A percentile compares a stretch with the other conserved stretches of the same genome.
Evolutionary conservation across 2,888 invertebrate species (phyloP).

Genomic region (Ophion obscuratus): DNA sequence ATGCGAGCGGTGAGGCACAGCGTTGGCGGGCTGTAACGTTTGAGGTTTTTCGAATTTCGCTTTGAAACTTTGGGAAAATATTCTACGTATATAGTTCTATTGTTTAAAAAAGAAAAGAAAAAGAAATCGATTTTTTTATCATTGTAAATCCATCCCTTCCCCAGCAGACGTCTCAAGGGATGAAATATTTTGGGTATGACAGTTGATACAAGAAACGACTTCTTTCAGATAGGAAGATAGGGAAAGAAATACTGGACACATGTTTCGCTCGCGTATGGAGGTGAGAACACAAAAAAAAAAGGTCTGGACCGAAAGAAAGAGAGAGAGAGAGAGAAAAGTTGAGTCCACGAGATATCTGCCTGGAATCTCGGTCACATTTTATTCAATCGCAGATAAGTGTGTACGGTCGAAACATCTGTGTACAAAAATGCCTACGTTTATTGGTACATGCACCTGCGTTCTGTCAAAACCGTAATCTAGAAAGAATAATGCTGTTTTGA

Average conservation of each 20-base stretch:
- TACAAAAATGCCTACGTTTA: neutral
- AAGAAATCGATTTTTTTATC: too few species aligned
- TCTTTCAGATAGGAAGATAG: neutral
- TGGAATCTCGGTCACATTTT: constrained; percentile 47
- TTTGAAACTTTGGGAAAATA: too few species aligned
- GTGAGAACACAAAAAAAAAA: constrained; percentile 6
- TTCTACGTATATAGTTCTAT: too few species aligned
- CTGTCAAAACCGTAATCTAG: neutral
- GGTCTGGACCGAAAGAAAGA: constrained; percentile 3
- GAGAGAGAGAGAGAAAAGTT: neutral
- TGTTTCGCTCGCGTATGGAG: constrained; percentile 2
- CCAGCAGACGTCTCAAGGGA: constrained; percentile 5
- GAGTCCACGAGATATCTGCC: constrained; percentile 33
- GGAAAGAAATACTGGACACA: constrained; percentile 1
- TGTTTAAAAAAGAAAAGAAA: too few species aligned
- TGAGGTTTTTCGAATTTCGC: too few species aligned
- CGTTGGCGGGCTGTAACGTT: too few species aligned
- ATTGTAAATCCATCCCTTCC: neutral
- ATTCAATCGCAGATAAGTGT: constrained; percentile 10
- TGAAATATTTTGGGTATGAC: constrained; percentile 27
- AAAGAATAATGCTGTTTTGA: neutral
- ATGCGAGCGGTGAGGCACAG: too few species aligned
- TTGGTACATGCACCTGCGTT: neutral
- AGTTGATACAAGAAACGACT: constrained; percentile 14
- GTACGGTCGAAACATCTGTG: neutral